Evolutionary conservation across 2,888 invertebrate species (phyloP).

Genomic region (Cepaea hortensis): DNA sequence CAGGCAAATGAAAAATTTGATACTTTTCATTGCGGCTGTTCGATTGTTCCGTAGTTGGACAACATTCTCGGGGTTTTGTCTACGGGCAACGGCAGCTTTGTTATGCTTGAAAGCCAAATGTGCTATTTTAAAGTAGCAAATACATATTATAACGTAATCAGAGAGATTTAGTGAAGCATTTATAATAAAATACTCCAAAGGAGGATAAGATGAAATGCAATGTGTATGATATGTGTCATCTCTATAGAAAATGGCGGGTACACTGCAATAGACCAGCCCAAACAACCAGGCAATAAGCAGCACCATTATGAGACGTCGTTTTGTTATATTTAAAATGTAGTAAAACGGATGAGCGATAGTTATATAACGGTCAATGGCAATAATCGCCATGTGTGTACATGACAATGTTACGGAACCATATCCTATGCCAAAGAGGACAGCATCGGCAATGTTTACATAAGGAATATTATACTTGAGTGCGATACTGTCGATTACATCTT

Average conservation of each 20-base stretch:
- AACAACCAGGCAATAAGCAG: not conserved
- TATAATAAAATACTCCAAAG: not conserved
- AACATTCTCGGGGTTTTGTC: not conserved
- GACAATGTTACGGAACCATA: not conserved
- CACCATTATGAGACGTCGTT: not conserved
- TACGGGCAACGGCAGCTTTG: not conserved
- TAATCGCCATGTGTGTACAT: constrained; percentile 7
- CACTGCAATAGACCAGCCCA: not conserved
- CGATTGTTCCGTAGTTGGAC: not conserved
- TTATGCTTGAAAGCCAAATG: constrained; percentile 14
- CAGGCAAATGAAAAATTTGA: constrained; percentile 13
- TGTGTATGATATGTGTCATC: not conserved
- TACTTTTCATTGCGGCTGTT: constrained; percentile 1
- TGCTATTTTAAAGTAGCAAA: constrained; percentile 19
- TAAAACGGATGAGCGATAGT: not conserved
- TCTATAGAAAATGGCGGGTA: not conserved
- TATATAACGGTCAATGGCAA: constrained; percentile 7
- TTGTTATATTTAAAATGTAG: not conserved
- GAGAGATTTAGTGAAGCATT: no score
- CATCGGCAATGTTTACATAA: no score
- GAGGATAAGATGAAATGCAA: not conserved
- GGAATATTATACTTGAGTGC: no score
- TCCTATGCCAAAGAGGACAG: no score
- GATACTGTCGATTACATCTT: no score
- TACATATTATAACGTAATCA: not conserved